These are phyloP conservation scores for Phorcus lineatus DNA, from an alignment of 2,888 invertebrate species.

Conservation along the genomic window DNA sequence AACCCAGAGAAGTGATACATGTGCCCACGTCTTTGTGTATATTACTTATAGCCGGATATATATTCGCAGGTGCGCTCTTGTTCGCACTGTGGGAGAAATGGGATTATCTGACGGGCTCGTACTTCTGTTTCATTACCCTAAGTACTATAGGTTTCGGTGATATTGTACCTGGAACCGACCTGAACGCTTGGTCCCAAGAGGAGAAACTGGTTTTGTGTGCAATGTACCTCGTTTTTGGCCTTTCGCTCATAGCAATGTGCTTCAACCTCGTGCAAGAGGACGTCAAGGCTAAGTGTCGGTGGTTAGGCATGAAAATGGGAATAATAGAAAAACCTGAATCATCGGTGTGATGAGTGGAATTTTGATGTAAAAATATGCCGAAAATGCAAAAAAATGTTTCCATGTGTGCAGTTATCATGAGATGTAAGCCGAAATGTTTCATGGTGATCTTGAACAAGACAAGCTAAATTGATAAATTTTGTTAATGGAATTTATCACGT, in stretches of 20 bases:
- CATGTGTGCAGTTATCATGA: no score
- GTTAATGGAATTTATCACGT: no score
- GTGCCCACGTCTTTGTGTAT: constrained; percentile 74
- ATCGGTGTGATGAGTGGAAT: background rate
- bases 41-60: constrained; percentile 71
- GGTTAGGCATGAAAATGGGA: constrained; percentile 75
- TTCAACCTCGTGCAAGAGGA: constrained; percentile 77
- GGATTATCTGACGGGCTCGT: constrained; percentile 70
- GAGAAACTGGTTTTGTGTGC: constrained; percentile 72
- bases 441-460: no score
- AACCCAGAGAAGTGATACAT: constrained; percentile 66
- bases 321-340: constrained; percentile 61
- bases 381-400: no score
- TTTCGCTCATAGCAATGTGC: constrained; percentile 77
- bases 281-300: constrained; percentile 74
- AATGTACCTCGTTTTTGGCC: constrained; percentile 75
- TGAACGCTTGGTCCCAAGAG: constrained; percentile 67
- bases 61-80: constrained; percentile 72
- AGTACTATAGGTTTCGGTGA: constrained; percentile 75
- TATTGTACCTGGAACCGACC: constrained; percentile 66
- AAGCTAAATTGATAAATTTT: no score
- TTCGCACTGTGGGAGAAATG: constrained; percentile 74
- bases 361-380: no score
- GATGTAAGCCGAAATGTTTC: no score
- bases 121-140: constrained; percentile 75